Evolutionary conservation across 2,113 vertebrate species (phyloP).

Genomic region (Leucopsar rothschildi): DNA sequence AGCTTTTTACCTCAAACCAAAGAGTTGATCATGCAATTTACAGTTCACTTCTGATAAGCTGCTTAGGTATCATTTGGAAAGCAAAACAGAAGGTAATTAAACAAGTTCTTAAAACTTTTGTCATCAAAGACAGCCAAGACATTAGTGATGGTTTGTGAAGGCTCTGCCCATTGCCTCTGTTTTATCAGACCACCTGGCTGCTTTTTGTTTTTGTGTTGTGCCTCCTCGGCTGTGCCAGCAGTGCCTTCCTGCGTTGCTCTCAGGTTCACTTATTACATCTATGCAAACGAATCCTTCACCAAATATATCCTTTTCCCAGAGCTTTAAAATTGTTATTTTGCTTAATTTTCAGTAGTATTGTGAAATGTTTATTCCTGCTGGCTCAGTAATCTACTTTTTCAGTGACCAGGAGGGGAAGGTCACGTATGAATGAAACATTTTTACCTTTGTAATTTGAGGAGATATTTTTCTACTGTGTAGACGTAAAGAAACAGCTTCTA

Average conservation of each 20-base stretch:
- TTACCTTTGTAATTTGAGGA: background rate
- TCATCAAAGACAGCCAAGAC: background rate
- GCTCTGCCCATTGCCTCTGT: background rate
- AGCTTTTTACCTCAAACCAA: background rate
- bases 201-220: background rate
- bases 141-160: background rate
- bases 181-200: background rate
- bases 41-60: background rate
- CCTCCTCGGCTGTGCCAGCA: background rate
- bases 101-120: background rate
- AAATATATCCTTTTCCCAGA: background rate
- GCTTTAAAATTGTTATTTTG: background rate
- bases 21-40: background rate
- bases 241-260: background rate
- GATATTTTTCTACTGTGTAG: slow-evolving; percentile 10
- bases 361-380: background rate
- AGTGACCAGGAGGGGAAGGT: background rate
- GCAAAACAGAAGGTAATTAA: background rate
- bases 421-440: background rate
- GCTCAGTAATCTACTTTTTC: background rate
- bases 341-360: background rate
- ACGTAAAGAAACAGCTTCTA: background rate
- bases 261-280: background rate
- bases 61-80: background rate
- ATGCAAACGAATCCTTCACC: background rate